Conservation (phyloP, 2,113 vertebrate genomes). For the Cyrtonyx montezumae region DNA sequence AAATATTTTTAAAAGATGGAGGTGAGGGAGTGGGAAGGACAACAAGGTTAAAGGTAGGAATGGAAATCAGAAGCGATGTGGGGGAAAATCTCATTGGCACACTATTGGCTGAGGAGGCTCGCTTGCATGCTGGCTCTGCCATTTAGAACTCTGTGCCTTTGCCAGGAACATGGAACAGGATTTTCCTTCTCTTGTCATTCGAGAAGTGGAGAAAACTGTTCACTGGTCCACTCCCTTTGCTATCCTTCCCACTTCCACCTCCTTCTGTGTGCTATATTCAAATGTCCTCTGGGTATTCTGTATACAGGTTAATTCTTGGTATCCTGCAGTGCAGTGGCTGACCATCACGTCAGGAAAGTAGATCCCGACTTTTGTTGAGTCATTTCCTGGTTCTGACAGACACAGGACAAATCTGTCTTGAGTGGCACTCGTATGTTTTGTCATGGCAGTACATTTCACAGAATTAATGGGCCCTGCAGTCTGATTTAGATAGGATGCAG, state of each 20-base stretch:
- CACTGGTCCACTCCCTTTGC: background rate
- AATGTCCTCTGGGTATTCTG: fast-evolving
- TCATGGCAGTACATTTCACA: background rate
- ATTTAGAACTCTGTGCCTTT: background rate
- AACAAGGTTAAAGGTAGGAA: background rate
- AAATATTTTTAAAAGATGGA: background rate
- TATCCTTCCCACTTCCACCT: background rate
- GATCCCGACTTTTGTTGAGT: background rate
- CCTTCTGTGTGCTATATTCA: background rate
- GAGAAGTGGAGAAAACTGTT: background rate
- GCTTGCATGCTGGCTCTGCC: background rate
- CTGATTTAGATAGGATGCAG: background rate
- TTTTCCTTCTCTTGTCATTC: background rate
- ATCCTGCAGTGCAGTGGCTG: background rate
- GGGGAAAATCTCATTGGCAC: background rate
- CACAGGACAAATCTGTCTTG: fast-evolving
- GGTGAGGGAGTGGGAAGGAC: background rate
- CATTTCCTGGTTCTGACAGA: background rate
- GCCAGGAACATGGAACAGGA: background rate
- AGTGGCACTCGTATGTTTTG: background rate
- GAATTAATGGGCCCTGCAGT: background rate
- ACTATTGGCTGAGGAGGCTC: background rate
- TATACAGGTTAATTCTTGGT: background rate
- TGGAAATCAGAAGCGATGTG: background rate
- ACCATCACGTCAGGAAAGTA: background rate